Evolutionary conservation across 1,140 invertebrate species (phyloP), one percentile per base, ranked within the genome.

Genomic region (Conus betulinus): DNA sequence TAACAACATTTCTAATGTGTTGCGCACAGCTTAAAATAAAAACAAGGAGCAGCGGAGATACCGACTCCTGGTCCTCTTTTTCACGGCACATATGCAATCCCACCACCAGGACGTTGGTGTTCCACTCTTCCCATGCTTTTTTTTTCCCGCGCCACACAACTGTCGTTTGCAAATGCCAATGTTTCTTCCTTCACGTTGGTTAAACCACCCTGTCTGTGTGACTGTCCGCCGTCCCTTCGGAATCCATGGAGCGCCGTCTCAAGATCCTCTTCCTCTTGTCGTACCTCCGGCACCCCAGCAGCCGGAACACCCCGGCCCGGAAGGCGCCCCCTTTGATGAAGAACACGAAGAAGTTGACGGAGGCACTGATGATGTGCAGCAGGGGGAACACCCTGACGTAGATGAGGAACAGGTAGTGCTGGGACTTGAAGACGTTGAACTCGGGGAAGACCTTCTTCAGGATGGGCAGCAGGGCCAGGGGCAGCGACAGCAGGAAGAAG

Each of bases 321-420:
- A 84, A 84, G 0, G 81, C 82, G 23, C 67, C 82, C 13, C 67
- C 82, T 74, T 84, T 88, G 71, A 67, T 88, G 60, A 83, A 84
- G 79, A 83, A 83, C 10, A 83, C 81, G 63, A 84, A 83, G 25
- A 88, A 83, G 67, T 84, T 88, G n/a, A 84, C 55, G 17, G 79
- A 71, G 20, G 67, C 55, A 20, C 87, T 88, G 60, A 76, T 63
- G n/a, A 83, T 84, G 13, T 88, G 55, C 51, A 76, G 60, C 5
- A 76, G 52, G 39, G 63, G 67, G 15, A 55, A 51, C 20, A 39
- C 67, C 20, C 67, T 51, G 5, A 74, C n/a, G 67, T 88, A 83
- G 15, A 74, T 15, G 51, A 87, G 82, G 60, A 51, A 55, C 11
- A 83, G 27, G 27, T 84, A 88, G 81, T 84, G 81, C 63, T 84